These are phyloP conservation scores for Rhagonycha lutea DNA, from an alignment of 2,888 invertebrate genomes.

Conservation along the genomic window DNA sequence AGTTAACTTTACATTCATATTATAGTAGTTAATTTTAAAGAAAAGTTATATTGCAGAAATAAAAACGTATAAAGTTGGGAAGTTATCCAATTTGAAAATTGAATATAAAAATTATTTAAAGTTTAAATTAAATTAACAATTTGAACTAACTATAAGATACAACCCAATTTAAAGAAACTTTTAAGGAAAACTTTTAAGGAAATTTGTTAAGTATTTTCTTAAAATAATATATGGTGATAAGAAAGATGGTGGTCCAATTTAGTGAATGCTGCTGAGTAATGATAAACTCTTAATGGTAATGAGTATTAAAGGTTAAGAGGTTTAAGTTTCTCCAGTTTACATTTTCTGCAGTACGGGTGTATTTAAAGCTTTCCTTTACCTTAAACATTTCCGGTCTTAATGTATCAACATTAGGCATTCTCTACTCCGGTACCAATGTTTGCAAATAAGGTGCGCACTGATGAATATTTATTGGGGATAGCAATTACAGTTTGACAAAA, in stretches of 20 bases:
- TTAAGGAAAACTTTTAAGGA: neutral
- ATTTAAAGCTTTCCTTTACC: neutral
- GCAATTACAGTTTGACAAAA: slow-evolving; percentile 26
- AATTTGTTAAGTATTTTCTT: neutral
- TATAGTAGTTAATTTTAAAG: neutral
- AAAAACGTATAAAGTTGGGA: neutral
- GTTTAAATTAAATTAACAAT: neutral
- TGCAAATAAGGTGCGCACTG: slow-evolving; percentile 23
- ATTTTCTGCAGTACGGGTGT: slow-evolving; percentile 5
- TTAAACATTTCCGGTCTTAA: slow-evolving; percentile 21
- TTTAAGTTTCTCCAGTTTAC: slow-evolving; percentile 21
- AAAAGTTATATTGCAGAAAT: neutral
- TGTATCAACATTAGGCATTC: slow-evolving; percentile 22
- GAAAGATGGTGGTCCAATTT: slow-evolving; percentile 6
- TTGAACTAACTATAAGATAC: neutral
- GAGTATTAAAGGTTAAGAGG: slow-evolving; percentile 23
- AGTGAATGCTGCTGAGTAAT: slow-evolving; percentile 10
- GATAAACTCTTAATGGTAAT: slow-evolving; percentile 20
- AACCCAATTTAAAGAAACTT: too few relatives aligned
- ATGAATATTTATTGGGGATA: slow-evolving; percentile 30
- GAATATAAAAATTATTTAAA: neutral
- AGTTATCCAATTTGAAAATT: neutral
- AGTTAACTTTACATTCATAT: too few relatives aligned
- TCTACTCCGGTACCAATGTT: slow-evolving; percentile 21
- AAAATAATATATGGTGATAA: neutral